Conservation (phyloP, 2,113 vertebrate genomes). For the Lamprologus tigripictilis region DNA sequence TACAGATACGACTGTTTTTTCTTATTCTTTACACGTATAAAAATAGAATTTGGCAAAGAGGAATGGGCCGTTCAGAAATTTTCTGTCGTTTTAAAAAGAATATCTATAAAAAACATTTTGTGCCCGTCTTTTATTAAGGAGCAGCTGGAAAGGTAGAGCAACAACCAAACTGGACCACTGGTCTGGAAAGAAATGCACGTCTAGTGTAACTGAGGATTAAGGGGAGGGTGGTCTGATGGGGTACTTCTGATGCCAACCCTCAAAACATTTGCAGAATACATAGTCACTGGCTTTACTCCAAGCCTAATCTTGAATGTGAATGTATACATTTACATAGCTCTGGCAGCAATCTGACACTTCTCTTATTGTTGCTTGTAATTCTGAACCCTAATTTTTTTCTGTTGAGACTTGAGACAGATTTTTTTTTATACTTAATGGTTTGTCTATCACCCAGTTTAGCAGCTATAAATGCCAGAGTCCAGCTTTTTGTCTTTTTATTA, state of each 20-base stretch:
- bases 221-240: not conserved
- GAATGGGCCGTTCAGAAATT: not conserved
- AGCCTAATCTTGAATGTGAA: conserved; percentile 37
- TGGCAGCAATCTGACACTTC: conserved; percentile 6
- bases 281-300: not conserved
- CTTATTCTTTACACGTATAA: not conserved
- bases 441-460: not conserved
- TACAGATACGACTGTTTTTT: not conserved
- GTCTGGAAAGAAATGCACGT: not conserved
- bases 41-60: not conserved
- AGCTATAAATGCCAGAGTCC: not conserved
- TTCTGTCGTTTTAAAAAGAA: not conserved
- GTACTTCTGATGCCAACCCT: not conserved
- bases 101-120: not conserved
- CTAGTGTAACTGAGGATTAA: not conserved
- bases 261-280: not conserved
- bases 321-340: conserved; percentile 52
- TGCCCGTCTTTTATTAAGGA: not conserved
- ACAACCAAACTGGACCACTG: not conserved
- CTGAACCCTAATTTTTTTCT: not conserved
- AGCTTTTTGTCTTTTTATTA: not conserved
- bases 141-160: not conserved
- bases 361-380: not conserved
- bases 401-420: not conserved
- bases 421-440: not conserved